Evolutionary conservation across 2,797 vertebrate species (phyloP).

Genomic region (Enteromius trimaculatus): DNA sequence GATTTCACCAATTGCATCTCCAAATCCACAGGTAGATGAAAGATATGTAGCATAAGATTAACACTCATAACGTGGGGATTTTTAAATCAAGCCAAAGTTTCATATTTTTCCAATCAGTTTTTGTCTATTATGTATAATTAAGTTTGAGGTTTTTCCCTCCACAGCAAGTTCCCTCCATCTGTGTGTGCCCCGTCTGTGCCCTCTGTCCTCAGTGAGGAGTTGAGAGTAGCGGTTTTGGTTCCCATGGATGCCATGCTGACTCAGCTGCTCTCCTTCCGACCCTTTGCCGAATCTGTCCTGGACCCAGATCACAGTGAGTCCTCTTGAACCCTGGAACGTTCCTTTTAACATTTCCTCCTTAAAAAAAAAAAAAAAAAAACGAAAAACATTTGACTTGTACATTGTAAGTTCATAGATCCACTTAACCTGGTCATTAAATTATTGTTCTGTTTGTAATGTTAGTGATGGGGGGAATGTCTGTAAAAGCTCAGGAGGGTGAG

Average conservation of each 20-base stretch:
- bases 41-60: background rate
- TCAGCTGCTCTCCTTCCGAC: conserved; percentile 81
- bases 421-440: background rate
- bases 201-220: conserved; percentile 78
- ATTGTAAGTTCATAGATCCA: background rate
- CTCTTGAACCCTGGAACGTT: background rate
- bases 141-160: background rate
- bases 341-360: background rate
- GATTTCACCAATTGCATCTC: conserved; percentile 87
- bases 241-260: conserved; percentile 84
- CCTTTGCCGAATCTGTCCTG: conserved; percentile 86
- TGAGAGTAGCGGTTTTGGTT: conserved; percentile 81
- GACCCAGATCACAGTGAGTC: conserved; percentile 75
- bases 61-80: background rate
- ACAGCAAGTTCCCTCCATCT: conserved; percentile 88
- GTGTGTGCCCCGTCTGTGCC: conserved; percentile 76
- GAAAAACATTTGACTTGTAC: background rate
- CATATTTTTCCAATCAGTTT: background rate
- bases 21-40: conserved; percentile 84
- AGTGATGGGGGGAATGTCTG: background rate
- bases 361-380: background rate
- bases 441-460: conserved; percentile 3
- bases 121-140: background rate
- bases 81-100: background rate
- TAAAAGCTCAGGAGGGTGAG: background rate